Evolutionary conservation across 2,797 vertebrate genomes (phyloP), one percentile per base, ranked within the genome.

Genomic region (Phoeniculus purpureus): DNA sequence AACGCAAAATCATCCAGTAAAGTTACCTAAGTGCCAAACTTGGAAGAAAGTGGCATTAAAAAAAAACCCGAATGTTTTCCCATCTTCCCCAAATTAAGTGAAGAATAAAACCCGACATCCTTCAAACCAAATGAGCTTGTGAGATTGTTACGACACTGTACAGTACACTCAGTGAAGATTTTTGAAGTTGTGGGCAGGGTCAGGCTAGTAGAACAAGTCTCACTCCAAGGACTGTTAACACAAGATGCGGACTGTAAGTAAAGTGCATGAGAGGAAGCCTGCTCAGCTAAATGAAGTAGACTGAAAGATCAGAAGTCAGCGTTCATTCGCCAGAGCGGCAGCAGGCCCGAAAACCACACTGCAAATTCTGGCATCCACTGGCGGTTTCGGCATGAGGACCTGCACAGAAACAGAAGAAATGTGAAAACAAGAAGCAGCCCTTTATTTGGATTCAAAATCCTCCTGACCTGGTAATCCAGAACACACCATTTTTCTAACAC

Each of bases 311-410:
- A 94, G 96, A n/a, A 89, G 93, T 62, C 91, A 95, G 89, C 90
- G 87, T 55, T 95, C 98, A 99, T 96, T 99, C 99, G 93, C 99
- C 99, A 87, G 99, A 99, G 97, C 99, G 99, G 97, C 99, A 99
- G 98, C 99, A 99, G 92, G 98, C 99, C 96, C 99, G 98, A 98
- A 99, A 99, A 96, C 99, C 99, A 97, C 99, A 99, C 98, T 99
- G 99, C 97, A 99, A 98, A 86, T 99, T 99, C 99, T 99, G 99
- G 97, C 99, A 99, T 97, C 99, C 99, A 88, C 99, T 99, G 97
- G 99, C 99, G 6, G 98, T 99, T 94, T 99, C 99, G 48, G 99
- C 98, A 61, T 99, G 99, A 92, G 99, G 99, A 98, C 99, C 99
- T 99, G 98, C 87, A 78, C 90, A 95, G 96, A 98, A 97, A 98